Conservation (phyloP, 2,113 vertebrate species). For the Irena cyanogastra region DNA sequence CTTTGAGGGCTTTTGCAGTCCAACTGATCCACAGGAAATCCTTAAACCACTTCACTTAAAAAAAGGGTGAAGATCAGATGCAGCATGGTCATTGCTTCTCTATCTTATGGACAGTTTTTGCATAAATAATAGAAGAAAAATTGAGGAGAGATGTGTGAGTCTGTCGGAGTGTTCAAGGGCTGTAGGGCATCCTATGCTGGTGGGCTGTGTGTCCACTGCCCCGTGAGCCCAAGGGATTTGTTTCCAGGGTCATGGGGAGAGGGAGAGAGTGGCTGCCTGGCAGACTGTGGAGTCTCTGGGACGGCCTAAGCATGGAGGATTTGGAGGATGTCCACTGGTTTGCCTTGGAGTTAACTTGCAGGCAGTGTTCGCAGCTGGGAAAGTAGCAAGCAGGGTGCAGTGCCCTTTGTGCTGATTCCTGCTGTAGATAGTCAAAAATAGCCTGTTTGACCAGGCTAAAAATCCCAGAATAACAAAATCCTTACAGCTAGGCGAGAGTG, state of each 20-base stretch:
- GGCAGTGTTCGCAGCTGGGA: neutral
- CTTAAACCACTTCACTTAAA: neutral
- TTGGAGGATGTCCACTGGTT: neutral
- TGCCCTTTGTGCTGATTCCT: neutral
- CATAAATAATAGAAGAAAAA: neutral
- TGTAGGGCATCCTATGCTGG: rapidly evolving
- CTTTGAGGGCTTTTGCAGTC: neutral
- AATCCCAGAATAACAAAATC: neutral
- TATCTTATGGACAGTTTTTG: neutral
- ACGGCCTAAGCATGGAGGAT: neutral
- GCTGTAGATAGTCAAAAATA: neutral
- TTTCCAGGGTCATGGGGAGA: neutral
- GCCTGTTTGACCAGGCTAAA: neutral
- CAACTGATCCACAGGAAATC: neutral
- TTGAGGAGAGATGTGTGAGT: too few relatives aligned
- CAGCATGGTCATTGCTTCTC: neutral
- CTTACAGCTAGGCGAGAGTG: neutral
- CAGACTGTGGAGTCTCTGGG: too few relatives aligned
- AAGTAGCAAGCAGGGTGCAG: neutral
- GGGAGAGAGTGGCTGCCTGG: neutral
- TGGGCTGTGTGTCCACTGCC: rapidly evolving
- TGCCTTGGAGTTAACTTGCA: neutral
- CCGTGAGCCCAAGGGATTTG: rapidly evolving
- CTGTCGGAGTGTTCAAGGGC: rapidly evolving
- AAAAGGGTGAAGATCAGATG: neutral